A percentile compares a stretch with the other conserved stretches of the same genome.
Evolutionary conservation across 1,140 invertebrate species (phyloP).

Genomic region (Bactericera cockerelli): DNA sequence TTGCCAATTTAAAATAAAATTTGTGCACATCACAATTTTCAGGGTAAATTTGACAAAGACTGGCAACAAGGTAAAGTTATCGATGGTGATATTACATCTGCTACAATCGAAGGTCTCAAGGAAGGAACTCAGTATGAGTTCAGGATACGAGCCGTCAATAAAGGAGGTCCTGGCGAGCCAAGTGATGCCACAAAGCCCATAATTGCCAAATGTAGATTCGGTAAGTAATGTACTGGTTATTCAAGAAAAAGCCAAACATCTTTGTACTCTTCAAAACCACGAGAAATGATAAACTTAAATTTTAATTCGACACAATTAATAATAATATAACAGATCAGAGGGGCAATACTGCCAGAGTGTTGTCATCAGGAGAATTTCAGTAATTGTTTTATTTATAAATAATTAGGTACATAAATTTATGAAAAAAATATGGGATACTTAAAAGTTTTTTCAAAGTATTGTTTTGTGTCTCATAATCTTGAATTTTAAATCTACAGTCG

Average conservation of each 20-base stretch:
- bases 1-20: no score
- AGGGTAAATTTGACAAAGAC: slow-evolving; percentile 79
- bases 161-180: slow-evolving; percentile 85
- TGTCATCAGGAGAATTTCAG: no score
- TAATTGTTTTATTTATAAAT: no score
- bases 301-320: no score
- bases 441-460: no score
- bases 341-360: no score
- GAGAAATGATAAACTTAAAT: neutral
- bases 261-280: slow-evolving; percentile 10
- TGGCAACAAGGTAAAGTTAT: slow-evolving; percentile 69
- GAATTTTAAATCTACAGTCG: no score
- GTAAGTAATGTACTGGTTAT: slow-evolving; percentile 27
- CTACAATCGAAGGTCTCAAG: slow-evolving; percentile 75
- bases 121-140: slow-evolving; percentile 95
- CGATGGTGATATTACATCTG: slow-evolving; percentile 52
- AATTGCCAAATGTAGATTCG: slow-evolving; percentile 83
- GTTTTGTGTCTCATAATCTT: no score
- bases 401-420: no score
- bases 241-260: slow-evolving; percentile 9
- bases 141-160: slow-evolving; percentile 86
- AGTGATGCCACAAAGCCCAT: slow-evolving; percentile 89
- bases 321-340: no score
- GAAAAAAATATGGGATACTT: no score
- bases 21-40: no score